phyloP scores from a whole-genome alignment of 2,113 vertebrate genomes.

The Laterallus jamaicensis region DNA sequence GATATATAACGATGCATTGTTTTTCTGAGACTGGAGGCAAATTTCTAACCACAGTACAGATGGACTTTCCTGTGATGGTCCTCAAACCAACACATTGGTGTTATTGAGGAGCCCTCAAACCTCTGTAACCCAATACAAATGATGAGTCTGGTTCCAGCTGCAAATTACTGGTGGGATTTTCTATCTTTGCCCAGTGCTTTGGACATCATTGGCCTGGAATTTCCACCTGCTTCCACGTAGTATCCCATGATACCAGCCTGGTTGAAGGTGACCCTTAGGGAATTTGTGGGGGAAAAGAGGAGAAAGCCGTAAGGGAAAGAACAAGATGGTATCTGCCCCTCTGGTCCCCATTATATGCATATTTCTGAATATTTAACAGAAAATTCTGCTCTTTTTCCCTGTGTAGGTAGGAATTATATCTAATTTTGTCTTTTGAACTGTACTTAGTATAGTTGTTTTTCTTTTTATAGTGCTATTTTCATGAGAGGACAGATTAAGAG shows the following conservation, averaged over 20 bases:
- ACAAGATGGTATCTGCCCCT: background rate
- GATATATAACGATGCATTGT: rapidly evolving
- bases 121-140: rapidly evolving
- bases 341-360: rapidly evolving
- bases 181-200: background rate
- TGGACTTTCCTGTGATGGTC: background rate
- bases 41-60: background rate
- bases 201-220: background rate
- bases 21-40: background rate
- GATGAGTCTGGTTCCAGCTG: background rate
- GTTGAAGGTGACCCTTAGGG: background rate
- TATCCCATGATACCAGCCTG: background rate
- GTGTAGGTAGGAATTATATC: background rate
- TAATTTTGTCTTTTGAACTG: background rate
- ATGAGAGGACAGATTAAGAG: background rate
- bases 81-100: background rate
- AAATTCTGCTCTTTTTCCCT: background rate
- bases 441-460: background rate
- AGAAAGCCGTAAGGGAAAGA: background rate
- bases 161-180: background rate
- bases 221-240: background rate
- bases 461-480: background rate
- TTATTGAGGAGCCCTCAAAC: background rate
- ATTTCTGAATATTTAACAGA: background rate
- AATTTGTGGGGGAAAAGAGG: background rate